A percentile compares a stretch with the other conserved stretches of the same genome.
These are phyloP conservation scores for Dicyrtomina minuta DNA, from an alignment of 2,888 invertebrate species.

Conservation along the genomic window DNA sequence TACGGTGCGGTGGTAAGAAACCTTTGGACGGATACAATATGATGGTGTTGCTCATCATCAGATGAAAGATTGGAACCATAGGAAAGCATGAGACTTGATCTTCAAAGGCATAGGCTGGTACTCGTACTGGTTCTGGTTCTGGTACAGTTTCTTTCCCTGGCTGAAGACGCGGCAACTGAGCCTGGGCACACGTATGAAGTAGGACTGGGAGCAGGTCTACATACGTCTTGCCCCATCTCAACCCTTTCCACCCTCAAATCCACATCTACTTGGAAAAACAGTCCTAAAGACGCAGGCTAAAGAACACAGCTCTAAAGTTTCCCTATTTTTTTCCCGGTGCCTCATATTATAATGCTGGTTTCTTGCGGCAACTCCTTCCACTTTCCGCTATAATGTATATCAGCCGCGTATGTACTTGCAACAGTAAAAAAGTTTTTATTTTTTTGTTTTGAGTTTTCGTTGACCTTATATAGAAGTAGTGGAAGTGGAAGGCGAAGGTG, in stretches of 20 bases:
- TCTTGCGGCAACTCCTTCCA: conserved; percentile 8
- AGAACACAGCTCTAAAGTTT: not conserved
- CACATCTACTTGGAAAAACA: not conserved
- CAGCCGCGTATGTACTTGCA: too few relatives aligned
- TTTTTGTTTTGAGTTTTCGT: too few relatives aligned
- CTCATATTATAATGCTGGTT: too few relatives aligned
- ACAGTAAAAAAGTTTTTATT: too few relatives aligned
- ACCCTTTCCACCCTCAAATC: conserved; percentile 19
- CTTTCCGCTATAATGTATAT: conserved; percentile 12
- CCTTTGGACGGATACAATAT: too few relatives aligned
- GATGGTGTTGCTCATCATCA: too few relatives aligned
- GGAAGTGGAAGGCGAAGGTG: not conserved
- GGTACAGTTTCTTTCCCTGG: conserved; percentile 1
- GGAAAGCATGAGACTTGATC: too few relatives aligned
- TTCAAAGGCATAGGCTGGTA: too few relatives aligned
- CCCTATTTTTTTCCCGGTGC: not conserved
- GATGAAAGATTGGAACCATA: too few relatives aligned
- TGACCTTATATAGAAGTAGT: conserved; percentile 14
- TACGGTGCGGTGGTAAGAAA: too few relatives aligned
- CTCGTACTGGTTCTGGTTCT: not conserved
- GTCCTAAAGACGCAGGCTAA: conserved; percentile 1
- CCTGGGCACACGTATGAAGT: conserved; percentile 40
- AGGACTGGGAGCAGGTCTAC: conserved; percentile 38
- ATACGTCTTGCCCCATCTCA: not conserved
- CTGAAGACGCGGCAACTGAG: conserved; percentile 20